A percentile compares a stretch with the other conserved stretches of the same genome.
These are phyloP conservation scores for Todiramphus chloris DNA, from an alignment of 2,113 vertebrate genomes.

Conservation along the genomic window DNA sequence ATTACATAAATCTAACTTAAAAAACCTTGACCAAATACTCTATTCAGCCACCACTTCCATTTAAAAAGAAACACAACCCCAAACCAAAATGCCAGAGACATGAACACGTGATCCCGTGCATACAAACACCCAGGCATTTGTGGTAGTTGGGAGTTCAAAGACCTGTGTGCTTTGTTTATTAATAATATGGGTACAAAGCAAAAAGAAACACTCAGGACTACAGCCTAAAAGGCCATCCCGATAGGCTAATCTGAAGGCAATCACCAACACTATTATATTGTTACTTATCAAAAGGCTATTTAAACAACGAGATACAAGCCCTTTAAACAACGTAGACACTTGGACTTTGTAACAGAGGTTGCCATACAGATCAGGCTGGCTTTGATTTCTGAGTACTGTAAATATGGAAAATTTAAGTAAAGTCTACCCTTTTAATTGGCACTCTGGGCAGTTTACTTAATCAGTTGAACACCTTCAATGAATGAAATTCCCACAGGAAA, in stretches of 20 bases:
- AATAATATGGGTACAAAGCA: conserved; percentile 50
- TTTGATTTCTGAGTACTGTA: conserved; percentile 71
- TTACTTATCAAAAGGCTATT: conserved; percentile 63
- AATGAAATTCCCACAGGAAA: conserved; percentile 58
- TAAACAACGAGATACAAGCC: conserved; percentile 71
- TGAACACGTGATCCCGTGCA: accelerated
- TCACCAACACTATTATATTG: conserved; percentile 62
- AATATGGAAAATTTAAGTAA: conserved; percentile 68
- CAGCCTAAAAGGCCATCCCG: conserved; percentile 67
- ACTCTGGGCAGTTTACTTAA: conserved; percentile 36
- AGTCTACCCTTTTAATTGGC: conserved; percentile 60
- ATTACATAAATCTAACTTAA: not conserved
- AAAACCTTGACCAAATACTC: not conserved
- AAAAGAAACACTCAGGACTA: conserved; percentile 9
- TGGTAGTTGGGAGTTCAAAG: conserved; percentile 61
- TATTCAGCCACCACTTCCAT: not conserved
- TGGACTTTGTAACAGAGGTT: conserved; percentile 69
- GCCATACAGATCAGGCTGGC: conserved; percentile 59
- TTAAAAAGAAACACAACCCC: not conserved
- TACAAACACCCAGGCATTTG: not conserved
- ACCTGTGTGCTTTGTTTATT: conserved; percentile 40
- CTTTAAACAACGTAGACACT: conserved; percentile 31
- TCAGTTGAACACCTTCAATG: conserved; percentile 17
- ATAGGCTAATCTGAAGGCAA: conserved; percentile 70
- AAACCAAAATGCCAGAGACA: not conserved